Base-by-base conservation (phyloP, 1,140 invertebrate species). In the Asobara japonica region DNA sequence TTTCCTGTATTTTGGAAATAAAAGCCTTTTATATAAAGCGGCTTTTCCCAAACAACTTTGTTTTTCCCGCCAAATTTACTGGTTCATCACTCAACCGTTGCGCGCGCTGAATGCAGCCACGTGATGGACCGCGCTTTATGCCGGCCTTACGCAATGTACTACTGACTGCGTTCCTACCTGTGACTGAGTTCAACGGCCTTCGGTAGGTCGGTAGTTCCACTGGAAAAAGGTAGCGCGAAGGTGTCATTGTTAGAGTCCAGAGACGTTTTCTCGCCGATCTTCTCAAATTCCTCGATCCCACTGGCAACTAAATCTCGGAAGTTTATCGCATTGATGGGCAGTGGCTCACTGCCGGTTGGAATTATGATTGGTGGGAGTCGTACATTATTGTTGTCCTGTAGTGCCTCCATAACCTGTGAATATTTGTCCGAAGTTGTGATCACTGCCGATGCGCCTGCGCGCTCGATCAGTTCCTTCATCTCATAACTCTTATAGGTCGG, bases 101-200 rank as follows among this genome's bases (percentile, higher is more conserved):
- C n/a, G n/a, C n/a, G n/a, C n/a, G n/a, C n/a, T n/a, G n/a, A n/a
- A n/a, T n/a, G n/a, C n/a, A n/a, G n/a, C n/a, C n/a, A n/a, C n/a
- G n/a, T n/a, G n/a, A n/a, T n/a, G n/a, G n/a, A n/a, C n/a, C n/a
- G n/a, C n/a, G n/a, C n/a, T n/a, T n/a, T n/a, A n/a, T n/a, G n/a
- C 3, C 16, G 16, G 10, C 4, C 16, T 48, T n/a, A n/a, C 3
- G n/a, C 3, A n/a, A 48, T 7, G n/a, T 7, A 48, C 11, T 7
- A n/a, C 4, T n/a, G 27, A 27, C 13, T 51, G 3, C 0, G 13
- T 60, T 60, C 5, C 3, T 25, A 78, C 78, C 72, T 78, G 82
- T 97, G 93, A 0, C 93, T 93, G 0, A 96, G 80, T 86, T 95
- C 91, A 0, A 97, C 95, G 27, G 94, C 95, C 90, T 97, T 97